Percentiles rank a stretch among this genome's conserved stretches.
Conservation (phyloP, 2,888 invertebrate genomes). For the Epinotia nisella region DNA sequence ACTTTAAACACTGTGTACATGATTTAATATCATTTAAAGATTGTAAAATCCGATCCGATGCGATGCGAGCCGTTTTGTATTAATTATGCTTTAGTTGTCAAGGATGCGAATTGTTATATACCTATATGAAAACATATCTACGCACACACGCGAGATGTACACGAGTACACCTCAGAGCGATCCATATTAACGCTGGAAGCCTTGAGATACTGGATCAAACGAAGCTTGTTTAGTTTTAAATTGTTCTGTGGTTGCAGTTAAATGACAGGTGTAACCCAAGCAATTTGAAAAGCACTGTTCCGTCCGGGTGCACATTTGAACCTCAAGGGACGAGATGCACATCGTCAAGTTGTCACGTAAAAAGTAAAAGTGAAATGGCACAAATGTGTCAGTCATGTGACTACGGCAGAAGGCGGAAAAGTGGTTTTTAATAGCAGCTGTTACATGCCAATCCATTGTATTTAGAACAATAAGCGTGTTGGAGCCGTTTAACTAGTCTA, state of each 20-base stretch:
- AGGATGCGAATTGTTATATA: too few relatives aligned
- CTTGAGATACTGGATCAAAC: too few relatives aligned
- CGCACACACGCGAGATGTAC: too few relatives aligned
- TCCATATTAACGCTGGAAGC: too few relatives aligned
- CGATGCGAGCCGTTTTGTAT: too few relatives aligned
- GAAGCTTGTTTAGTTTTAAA: not conserved
- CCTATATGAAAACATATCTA: too few relatives aligned
- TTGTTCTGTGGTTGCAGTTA: not conserved
- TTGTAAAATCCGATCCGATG: too few relatives aligned
- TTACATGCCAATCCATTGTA: constrained; percentile 25
- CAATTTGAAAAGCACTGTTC: not conserved
- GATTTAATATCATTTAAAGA: too few relatives aligned
- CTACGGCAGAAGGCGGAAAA: constrained; percentile 13
- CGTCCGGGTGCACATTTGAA: not conserved
- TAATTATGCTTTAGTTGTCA: too few relatives aligned
- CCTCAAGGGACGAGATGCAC: not conserved
- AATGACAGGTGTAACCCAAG: not conserved
- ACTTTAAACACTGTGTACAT: too few relatives aligned
- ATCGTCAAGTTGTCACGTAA: not conserved
- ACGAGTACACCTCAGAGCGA: too few relatives aligned
- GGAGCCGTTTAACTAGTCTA: not conserved
- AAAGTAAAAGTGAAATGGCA: constrained; percentile 21
- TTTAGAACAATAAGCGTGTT: constrained; percentile 22
- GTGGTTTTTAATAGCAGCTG: constrained; percentile 5
- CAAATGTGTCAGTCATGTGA: constrained; percentile 11